Conservation (phyloP, 1,140 invertebrate species). For the Callitettix versicolor region DNA sequence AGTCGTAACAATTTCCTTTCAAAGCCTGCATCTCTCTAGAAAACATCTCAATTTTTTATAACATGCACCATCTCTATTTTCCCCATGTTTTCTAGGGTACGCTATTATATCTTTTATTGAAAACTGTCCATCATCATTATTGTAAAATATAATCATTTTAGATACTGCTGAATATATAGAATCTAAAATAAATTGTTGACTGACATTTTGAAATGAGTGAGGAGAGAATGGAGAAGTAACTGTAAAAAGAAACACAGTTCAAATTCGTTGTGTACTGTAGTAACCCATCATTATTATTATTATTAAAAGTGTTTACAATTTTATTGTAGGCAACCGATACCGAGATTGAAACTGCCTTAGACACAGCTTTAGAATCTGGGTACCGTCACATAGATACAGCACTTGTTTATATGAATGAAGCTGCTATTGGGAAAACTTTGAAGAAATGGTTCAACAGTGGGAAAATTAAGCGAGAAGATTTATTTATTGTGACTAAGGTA, state of each 20-base stretch:
- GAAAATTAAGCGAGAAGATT: constrained; percentile 32
- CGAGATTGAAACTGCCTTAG: constrained; percentile 31
- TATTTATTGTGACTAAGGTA: constrained; percentile 38
- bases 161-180: neutral
- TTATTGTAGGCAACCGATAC: constrained; percentile 20
- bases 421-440: constrained; percentile 33
- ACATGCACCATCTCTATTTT: neutral
- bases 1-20: neutral
- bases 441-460: constrained; percentile 32
- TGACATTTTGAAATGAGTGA: neutral
- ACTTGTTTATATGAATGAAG: constrained; percentile 35
- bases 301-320: neutral
- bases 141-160: neutral
- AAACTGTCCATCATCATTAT: neutral
- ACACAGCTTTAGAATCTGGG: constrained; percentile 35
- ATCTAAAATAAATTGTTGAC: neutral
- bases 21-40: neutral
- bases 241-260: neutral
- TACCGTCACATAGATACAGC: constrained; percentile 41
- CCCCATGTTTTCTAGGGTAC: neutral
- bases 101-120: neutral
- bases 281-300: neutral
- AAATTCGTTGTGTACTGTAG: neutral
- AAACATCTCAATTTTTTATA: neutral
- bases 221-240: neutral